Evolutionary conservation across 1,140 invertebrate species (phyloP).

Genomic region (Lepidostoma basale): DNA sequence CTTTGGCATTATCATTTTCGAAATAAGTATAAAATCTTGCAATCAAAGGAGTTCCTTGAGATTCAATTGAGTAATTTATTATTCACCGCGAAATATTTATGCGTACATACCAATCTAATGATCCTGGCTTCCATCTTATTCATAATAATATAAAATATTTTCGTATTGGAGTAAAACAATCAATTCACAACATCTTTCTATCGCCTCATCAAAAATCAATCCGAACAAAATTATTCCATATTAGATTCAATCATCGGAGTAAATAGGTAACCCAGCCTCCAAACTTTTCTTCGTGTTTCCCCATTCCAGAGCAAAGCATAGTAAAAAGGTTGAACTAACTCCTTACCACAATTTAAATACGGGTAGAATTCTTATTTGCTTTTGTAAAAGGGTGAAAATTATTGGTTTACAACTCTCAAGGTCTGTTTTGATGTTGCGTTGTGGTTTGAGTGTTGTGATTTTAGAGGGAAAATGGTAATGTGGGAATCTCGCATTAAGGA

Average conservation of each 20-base stretch:
- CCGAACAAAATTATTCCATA: constrained; percentile 13
- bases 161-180: constrained; percentile 12
- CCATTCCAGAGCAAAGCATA: neutral
- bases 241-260: constrained; percentile 25
- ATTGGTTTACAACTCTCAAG: too few species aligned
- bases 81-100: too few species aligned
- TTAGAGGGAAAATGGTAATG: constrained; percentile 12
- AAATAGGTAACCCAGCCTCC: constrained; percentile 19
- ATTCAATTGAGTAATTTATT: too few species aligned
- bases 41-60: too few species aligned
- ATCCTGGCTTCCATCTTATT: neutral
- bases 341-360: too few species aligned
- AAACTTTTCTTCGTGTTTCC: neutral
- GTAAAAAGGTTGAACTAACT: neutral
- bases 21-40: too few species aligned
- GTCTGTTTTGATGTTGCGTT: too few species aligned
- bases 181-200: constrained; percentile 9
- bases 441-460: neutral
- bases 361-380: too few species aligned
- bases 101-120: too few species aligned
- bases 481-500: constrained; percentile 2
- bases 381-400: too few species aligned
- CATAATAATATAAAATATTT: constrained; percentile 6
- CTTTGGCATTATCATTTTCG: too few species aligned
- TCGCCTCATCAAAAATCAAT: constrained; percentile 23